Evolutionary conservation across 2,113 vertebrate genomes (phyloP).

Genomic region (Mirza zaza): DNA sequence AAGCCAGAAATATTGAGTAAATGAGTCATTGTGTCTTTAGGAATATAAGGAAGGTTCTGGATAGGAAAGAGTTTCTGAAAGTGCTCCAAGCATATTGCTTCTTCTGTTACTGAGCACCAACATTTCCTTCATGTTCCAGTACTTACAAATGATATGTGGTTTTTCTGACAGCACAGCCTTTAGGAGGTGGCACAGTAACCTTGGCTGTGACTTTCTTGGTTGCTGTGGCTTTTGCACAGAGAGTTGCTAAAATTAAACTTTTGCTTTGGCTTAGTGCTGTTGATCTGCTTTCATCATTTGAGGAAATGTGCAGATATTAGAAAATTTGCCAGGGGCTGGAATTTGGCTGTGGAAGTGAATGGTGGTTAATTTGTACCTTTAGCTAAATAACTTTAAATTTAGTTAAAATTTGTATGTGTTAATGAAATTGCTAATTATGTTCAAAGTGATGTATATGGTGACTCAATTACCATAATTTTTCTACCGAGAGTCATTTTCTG

Average conservation of each 20-base stretch:
- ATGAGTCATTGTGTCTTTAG: background rate
- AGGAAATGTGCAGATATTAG: slow-evolving; percentile 64
- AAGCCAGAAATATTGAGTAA: background rate
- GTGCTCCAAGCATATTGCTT: background rate
- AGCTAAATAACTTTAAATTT: background rate
- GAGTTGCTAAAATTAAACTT: slow-evolving; percentile 73
- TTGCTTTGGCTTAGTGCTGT: slow-evolving; percentile 57
- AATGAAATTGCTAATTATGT: slow-evolving; percentile 37
- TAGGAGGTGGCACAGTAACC: slow-evolving; percentile 53
- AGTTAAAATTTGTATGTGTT: background rate
- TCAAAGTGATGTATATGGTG: background rate
- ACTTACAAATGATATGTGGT: background rate
- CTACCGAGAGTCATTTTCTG: slow-evolving; percentile 7
- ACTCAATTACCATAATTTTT: slow-evolving; percentile 12
- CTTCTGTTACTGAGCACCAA: background rate
- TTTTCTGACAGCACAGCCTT: background rate
- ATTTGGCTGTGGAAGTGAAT: slow-evolving; percentile 51
- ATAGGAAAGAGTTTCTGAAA: background rate
- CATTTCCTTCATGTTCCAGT: background rate
- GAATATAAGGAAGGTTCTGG: background rate
- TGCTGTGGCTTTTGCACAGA: slow-evolving; percentile 37
- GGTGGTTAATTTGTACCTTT: slow-evolving; percentile 9
- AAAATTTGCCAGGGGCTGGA: slow-evolving; percentile 53
- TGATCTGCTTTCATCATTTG: slow-evolving; percentile 59
- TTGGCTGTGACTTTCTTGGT: slow-evolving; percentile 62